phyloP scores from a whole-genome alignment of 2,113 vertebrate genomes.

The Orcinus orca region DNA sequence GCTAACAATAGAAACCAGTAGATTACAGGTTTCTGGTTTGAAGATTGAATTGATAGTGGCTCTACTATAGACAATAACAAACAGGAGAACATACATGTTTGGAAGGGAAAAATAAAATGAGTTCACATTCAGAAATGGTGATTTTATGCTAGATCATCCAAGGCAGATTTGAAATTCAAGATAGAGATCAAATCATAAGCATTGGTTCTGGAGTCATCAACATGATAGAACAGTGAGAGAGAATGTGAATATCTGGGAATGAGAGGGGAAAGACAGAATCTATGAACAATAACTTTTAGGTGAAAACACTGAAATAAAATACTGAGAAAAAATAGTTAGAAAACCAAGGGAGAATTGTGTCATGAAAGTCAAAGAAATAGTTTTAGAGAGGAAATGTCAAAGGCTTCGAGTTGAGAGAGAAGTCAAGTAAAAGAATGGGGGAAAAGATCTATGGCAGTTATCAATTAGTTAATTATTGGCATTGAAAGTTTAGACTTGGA shows the following conservation, averaged over 20 bases:
- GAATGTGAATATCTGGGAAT: neutral
- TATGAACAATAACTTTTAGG: neutral
- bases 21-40: neutral
- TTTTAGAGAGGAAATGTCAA: neutral
- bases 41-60: neutral
- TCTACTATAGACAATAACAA: neutral
- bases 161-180: neutral
- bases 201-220: neutral
- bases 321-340: neutral
- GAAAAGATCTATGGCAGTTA: neutral
- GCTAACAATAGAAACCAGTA: neutral
- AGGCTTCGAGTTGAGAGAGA: neutral
- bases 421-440: neutral
- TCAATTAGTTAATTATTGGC: neutral
- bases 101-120: neutral
- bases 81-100: neutral
- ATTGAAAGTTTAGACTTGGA: neutral
- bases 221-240: neutral
- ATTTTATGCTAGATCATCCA: neutral
- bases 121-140: neutral
- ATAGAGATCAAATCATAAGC: neutral
- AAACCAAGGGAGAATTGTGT: neutral
- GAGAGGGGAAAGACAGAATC: neutral
- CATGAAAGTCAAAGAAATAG: neutral
- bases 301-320: neutral